phyloP scores from a whole-genome alignment of 53 echinoderm and acorn worm genomes.

The Patiria pectinifera region DNA sequence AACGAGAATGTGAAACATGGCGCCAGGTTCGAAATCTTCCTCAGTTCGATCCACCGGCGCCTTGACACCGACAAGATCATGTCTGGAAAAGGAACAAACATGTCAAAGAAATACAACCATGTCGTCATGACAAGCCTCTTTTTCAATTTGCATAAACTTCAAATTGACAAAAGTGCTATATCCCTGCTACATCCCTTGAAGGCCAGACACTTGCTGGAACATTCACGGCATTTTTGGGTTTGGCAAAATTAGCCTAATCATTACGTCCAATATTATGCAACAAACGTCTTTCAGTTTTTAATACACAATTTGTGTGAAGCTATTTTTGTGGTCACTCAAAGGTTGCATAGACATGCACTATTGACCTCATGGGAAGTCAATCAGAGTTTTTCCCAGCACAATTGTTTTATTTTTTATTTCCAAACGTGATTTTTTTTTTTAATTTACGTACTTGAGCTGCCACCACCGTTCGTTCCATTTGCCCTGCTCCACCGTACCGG shows the following conservation, averaged over 20 bases:
- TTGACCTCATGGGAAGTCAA: too few species aligned
- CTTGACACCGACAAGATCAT: constrained; percentile 75
- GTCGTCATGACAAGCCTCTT: neutral
- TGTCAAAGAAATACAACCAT: neutral
- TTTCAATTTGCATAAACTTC: neutral
- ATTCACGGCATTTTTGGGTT: too few species aligned
- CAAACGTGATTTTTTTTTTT: neutral
- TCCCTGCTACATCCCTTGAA: too few species aligned
- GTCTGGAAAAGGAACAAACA: constrained; percentile 45
- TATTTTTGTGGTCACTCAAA: too few species aligned
- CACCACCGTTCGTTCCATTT: constrained; percentile 81
- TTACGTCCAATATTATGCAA: too few species aligned
- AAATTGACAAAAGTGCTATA: too few species aligned
- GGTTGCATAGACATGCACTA: too few species aligned
- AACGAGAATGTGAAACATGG: constrained; percentile 77
- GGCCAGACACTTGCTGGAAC: too few species aligned
- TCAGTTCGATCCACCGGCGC: constrained; percentile 76
- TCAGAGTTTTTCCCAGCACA: too few species aligned
- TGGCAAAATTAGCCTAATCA: too few species aligned
- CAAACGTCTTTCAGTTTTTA: too few species aligned
- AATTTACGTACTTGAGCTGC: constrained; percentile 77
- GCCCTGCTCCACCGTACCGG: constrained; percentile 54
- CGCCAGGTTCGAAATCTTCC: constrained; percentile 82
- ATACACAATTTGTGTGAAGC: too few species aligned
- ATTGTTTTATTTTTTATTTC: neutral